Evolutionary conservation across 1,140 invertebrate species (phyloP), one percentile per base, ranked within the genome.

Genomic region (Aphelinus certus): DNA sequence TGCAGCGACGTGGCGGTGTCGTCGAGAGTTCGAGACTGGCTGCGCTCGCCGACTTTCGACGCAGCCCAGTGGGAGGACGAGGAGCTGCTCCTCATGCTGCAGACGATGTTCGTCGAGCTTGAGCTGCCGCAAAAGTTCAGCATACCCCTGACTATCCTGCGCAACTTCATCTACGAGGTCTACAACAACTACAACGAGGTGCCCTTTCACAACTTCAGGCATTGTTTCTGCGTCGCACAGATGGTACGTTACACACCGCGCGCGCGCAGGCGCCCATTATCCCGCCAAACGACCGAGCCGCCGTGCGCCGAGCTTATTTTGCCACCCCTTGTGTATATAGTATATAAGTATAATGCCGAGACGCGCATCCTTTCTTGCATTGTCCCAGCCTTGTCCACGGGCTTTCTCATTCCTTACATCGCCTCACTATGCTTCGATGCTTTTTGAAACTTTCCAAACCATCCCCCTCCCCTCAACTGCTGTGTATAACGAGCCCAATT

Each of bases 151-250:
- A 88, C 90, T 61, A 91, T 90, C n/a, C 87, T 94, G 56, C 89
- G 92, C 62, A 92, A 91, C 81, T 94, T 94, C 86, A 90, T 95
- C 57, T 94, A 92, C 81, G 91, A 93, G 84, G 94, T 96, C 55
- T 95, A 96, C 84, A 94, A 95, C 84, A 95, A 95, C 86, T 96
- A 96, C 89, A 94, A 95, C 85, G 94, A 95, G 86, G 95, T 95
- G 81, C 95, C 95, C 61, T 96, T 96, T 88, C 95, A 96, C 84
- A 96, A 96, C 88, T 96, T 96, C 86, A 90, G 94, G 63, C 95
- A 96, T 83, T 95, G 94, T 82, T 96, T 96, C 87, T 95, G 94
- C 88, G 95, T 96, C 63, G 92, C 95, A 58, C 95, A 96, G 90
- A 96, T 96, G 95, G 95, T 95, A 88, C 92, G 91, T 89, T 49